Evolutionary conservation across 2,888 invertebrate genomes (phyloP).

Genomic region (Eupithecia subfuscata): DNA sequence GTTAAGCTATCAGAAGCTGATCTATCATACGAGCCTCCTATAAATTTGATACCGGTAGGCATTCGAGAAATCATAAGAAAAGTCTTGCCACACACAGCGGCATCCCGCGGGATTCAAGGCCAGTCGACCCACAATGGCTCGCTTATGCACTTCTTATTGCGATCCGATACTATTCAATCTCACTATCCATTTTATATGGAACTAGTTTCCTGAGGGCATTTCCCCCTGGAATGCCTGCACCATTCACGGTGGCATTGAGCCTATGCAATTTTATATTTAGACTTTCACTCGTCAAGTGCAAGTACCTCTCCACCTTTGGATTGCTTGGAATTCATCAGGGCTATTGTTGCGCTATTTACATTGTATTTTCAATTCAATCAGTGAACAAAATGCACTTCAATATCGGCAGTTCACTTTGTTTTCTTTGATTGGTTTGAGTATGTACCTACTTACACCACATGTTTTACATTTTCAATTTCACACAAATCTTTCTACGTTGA

Average conservation of each 20-base stretch:
- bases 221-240: slow-evolving; percentile 55
- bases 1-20: background rate
- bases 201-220: slow-evolving; percentile 76
- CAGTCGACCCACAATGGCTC: slow-evolving; percentile 67
- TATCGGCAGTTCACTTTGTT: slow-evolving; percentile 2
- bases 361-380: slow-evolving; percentile 19
- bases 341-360: slow-evolving; percentile 35
- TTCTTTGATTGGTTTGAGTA: background rate
- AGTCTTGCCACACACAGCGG: slow-evolving; percentile 62
- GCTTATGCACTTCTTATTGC: slow-evolving; percentile 75
- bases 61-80: slow-evolving; percentile 39
- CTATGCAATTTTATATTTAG: slow-evolving; percentile 47
- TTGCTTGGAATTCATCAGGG: slow-evolving; percentile 39
- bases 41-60: slow-evolving; percentile 31
- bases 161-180: slow-evolving; percentile 77
- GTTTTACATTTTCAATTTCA: slow-evolving; percentile 14
- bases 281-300: slow-evolving; percentile 51
- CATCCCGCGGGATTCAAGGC: slow-evolving; percentile 70
- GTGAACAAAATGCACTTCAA: slow-evolving; percentile 1
- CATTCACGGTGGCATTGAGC: slow-evolving; percentile 65
- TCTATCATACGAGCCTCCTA: slow-evolving; percentile 17
- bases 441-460: background rate
- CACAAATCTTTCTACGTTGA: background rate
- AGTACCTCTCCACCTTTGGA: slow-evolving; percentile 33
- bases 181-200: slow-evolving; percentile 77